phyloP scores from a whole-genome alignment of 1,140 invertebrate species.

The Drosophila eugracilis region DNA sequence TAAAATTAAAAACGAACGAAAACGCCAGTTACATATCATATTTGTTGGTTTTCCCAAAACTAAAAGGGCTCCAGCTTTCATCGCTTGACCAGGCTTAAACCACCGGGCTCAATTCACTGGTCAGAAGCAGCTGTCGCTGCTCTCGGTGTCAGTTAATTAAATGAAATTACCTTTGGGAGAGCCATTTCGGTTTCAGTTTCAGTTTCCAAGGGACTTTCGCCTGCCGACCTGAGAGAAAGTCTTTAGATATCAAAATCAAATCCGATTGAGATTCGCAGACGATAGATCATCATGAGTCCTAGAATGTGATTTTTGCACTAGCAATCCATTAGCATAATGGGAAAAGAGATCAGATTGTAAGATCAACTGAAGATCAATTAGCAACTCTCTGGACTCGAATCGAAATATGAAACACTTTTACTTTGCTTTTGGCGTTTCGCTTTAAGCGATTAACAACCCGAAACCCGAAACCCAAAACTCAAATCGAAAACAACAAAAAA shows the following conservation, averaged over 20 bases:
- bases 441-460: constrained; percentile 52
- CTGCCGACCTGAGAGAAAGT: constrained; percentile 17
- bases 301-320: constrained; percentile 16
- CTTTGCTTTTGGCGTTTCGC: constrained; percentile 61
- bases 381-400: constrained; percentile 24
- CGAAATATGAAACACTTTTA: constrained; percentile 66
- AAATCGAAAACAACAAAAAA: constrained; percentile 14
- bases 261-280: neutral
- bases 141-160: constrained; percentile 46
- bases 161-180: constrained; percentile 51
- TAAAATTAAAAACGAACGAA: constrained; percentile 15
- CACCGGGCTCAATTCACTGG: constrained; percentile 11
- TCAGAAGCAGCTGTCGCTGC: constrained; percentile 8
- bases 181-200: constrained; percentile 4
- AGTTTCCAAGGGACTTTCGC: constrained; percentile 21
- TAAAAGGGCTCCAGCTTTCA: constrained; percentile 7
- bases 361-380: constrained; percentile 53
- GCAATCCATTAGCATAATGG: constrained; percentile 44
- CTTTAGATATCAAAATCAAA: neutral
- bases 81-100: constrained; percentile 15
- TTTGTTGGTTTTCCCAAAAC: constrained; percentile 10
- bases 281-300: constrained; percentile 4
- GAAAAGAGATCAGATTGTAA: constrained; percentile 9
- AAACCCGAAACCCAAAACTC: neutral
- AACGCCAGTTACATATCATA: constrained; percentile 29